phyloP scores from a whole-genome alignment of 2,113 vertebrate genomes.

The Orientallactaga bullata region DNA sequence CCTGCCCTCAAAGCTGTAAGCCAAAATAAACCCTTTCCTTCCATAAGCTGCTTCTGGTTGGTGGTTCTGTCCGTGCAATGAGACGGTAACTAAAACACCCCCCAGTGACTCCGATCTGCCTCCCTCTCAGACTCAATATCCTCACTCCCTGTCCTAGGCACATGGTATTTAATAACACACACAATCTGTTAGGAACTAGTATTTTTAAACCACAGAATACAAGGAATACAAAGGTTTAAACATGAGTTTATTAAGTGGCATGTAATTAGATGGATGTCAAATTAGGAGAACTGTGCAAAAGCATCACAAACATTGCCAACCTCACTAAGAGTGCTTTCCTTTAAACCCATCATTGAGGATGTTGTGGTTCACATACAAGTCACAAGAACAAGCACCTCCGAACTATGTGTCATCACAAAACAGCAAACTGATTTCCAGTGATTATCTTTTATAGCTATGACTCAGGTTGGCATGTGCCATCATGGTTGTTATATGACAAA shows the following conservation, averaged over 20 bases:
- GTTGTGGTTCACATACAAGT: neutral
- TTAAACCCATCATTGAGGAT: neutral
- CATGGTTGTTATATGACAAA: constrained; percentile 52
- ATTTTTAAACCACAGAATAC: neutral
- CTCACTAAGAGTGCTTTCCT: neutral
- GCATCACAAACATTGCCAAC: neutral
- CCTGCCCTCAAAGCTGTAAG: no score
- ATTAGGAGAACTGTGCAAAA: constrained; percentile 7
- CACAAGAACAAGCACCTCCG: constrained; percentile 8
- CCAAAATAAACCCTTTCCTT: no score
- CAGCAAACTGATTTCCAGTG: constrained; percentile 82
- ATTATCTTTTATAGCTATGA: constrained; percentile 77
- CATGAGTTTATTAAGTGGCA: neutral
- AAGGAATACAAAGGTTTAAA: neutral
- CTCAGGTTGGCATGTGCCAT: constrained; percentile 62
- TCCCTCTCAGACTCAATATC: neutral
- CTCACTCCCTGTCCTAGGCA: neutral
- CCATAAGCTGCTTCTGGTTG: no score
- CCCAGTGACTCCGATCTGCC: neutral
- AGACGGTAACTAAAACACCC: no score
- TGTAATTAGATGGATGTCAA: neutral
- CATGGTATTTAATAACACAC: neutral
- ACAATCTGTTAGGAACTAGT: neutral
- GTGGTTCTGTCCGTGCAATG: no score
- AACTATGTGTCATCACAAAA: constrained; percentile 80